Evolutionary conservation across 1,140 invertebrate genomes (phyloP), one percentile per base, ranked within the genome.

Genomic region (Drosophila kohkoa): DNA sequence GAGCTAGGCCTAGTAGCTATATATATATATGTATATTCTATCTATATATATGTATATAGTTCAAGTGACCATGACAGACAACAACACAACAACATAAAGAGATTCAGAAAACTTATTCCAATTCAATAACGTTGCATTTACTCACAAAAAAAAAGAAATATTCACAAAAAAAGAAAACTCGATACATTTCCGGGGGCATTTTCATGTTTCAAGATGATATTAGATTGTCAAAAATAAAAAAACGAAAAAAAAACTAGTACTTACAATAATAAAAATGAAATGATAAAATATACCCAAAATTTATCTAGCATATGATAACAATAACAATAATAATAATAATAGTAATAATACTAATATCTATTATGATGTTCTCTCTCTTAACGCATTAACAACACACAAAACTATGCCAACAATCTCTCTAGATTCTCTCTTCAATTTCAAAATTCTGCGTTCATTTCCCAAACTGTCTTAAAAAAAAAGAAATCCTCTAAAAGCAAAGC

Each of bases 1-100:
- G 49, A 54, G 67, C 58, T 62, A 64, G 13, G 43, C 43, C 43
- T 66, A 73, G 10, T 41, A 45, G 54, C 46, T 63, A 70, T 69
- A 60, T 60, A 62, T 38, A 46, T 8, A 30, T 11, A 45, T 41
- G 20, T 4, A 46, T 20, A 58, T 38, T 8, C 35, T 38, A 38
- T 38, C 35, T 38, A 38, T 38, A 45, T 43, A 38, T 57, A 5
- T 32, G 13, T 13, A 38, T 64, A 43, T 43, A 64, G 32, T 16
- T 38, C 35, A 38, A 41, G 32, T 16, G 15, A 38, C 32, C 30
- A 57, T 41, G 13, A 57, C 54, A 60, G 8, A 58, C 10, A 13
- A 43, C 41, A 43, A 41, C 13, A 57, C 15, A 51, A 25, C 20
- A 25, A 25, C 20, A 25, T 25, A 25, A 3, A 25, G 11, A 51